Evolutionary conservation across 2,888 invertebrate genomes (phyloP).

Genomic region (Drosophila demipolita): DNA sequence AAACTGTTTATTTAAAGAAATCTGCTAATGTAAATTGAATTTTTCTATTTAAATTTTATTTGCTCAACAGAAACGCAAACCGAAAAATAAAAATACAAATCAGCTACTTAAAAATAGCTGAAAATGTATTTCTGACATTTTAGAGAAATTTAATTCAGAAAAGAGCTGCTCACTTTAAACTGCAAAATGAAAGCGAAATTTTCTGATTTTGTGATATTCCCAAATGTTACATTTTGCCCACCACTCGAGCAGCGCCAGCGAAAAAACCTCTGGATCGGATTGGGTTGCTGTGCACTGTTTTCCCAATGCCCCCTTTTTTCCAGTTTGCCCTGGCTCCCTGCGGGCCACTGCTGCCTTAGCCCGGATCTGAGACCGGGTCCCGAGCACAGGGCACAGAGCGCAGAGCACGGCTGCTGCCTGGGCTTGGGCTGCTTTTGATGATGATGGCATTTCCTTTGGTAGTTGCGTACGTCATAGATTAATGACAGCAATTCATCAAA

Average conservation of each 20-base stretch:
- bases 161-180: constrained; percentile 42
- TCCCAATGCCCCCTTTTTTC: constrained; percentile 34
- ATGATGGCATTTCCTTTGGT: constrained; percentile 83
- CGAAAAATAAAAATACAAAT: background rate
- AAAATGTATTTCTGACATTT: background rate
- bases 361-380: constrained; percentile 23
- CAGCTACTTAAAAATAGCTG: background rate
- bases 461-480: constrained; percentile 86
- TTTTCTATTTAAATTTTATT: background rate
- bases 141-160: constrained; percentile 2
- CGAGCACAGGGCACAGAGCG: constrained; percentile 33
- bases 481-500: constrained; percentile 85
- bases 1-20: background rate
- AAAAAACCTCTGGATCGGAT: constrained; percentile 30
- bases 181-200: constrained; percentile 71
- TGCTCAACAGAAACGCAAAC: too few species aligned
- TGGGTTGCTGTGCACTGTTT: constrained; percentile 56
- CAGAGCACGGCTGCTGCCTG: constrained; percentile 57
- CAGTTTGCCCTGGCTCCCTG: constrained; percentile 48
- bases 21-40: background rate
- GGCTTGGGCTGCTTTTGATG: constrained; percentile 78
- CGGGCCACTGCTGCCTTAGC: constrained; percentile 39
- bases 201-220: constrained; percentile 61
- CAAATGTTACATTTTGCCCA: constrained; percentile 66
- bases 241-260: constrained; percentile 27